These are phyloP conservation scores for Drosophila mauritiana DNA, from an alignment of 1,140 invertebrate species.

Conservation along the genomic window DNA sequence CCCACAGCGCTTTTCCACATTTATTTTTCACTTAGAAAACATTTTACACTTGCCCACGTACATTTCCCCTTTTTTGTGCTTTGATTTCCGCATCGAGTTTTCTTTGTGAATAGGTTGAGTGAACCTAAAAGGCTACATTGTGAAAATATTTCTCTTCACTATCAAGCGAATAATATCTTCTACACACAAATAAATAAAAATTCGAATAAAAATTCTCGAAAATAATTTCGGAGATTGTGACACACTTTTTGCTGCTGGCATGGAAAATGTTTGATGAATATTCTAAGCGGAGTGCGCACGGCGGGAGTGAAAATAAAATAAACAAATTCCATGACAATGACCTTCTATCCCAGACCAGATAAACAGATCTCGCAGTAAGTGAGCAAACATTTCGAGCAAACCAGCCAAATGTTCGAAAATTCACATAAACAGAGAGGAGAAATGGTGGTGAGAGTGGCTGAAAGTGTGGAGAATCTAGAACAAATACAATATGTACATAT, in stretches of 20 bases:
- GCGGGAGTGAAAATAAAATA: conserved; percentile 27
- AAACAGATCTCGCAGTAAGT: conserved; percentile 63
- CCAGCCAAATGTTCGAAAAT: conserved; percentile 38
- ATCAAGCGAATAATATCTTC: not conserved
- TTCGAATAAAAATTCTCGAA: not conserved
- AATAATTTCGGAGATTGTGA: conserved; percentile 10
- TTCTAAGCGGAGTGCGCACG: not conserved
- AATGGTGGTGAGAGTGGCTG: conserved; percentile 6
- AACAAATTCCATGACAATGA: conserved; percentile 73
- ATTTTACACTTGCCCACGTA: conserved; percentile 14
- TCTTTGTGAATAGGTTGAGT: conserved; percentile 66
- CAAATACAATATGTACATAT: conserved; percentile 47
- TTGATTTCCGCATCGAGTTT: conserved; percentile 58
- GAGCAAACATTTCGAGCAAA: conserved; percentile 66
- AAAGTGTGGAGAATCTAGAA: conserved; percentile 27
- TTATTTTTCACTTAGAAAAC: conserved; percentile 68
- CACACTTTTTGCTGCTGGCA: conserved; percentile 16
- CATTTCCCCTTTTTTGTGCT: conserved; percentile 22
- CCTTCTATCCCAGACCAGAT: conserved; percentile 67
- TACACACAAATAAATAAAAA: not conserved
- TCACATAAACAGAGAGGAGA: conserved; percentile 11
- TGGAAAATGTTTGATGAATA: not conserved
- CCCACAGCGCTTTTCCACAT: conserved; percentile 41
- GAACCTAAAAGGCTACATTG: conserved; percentile 40
- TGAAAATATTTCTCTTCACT: conserved; percentile 11